A percentile compares a stretch with the other conserved stretches of the same genome.
Evolutionary conservation across 2,888 invertebrate species (phyloP).

Genomic region (Pollenia griseotomentosa): DNA sequence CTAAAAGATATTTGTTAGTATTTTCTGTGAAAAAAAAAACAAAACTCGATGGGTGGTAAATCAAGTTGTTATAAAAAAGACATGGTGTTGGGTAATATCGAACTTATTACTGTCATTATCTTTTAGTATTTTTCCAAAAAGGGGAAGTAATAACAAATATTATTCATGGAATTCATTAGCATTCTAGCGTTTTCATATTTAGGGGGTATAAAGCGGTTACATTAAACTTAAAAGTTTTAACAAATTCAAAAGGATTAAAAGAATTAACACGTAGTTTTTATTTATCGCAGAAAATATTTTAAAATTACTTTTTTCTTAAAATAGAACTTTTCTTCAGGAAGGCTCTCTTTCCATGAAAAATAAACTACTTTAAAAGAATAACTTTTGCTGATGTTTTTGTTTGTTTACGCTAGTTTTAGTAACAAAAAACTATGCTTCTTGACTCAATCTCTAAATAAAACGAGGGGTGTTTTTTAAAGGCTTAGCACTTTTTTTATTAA

Average conservation of each 20-base stretch:
- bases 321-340: no score
- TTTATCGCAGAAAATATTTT: background rate
- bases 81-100: constrained; percentile 51
- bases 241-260: background rate
- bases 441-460: no score
- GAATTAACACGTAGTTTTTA: background rate
- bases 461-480: no score
- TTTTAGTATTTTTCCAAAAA: background rate
- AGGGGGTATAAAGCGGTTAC: background rate
- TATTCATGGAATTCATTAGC: constrained; percentile 51
- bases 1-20: background rate
- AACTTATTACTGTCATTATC: constrained; percentile 53
- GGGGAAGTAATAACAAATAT: background rate
- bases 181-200: constrained; percentile 3
- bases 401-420: no score
- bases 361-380: no score
- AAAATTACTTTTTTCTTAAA: no score
- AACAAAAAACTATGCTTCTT: no score
- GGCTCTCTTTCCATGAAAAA: no score
- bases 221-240: no score
- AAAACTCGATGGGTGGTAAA: constrained; percentile 67
- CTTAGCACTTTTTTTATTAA: no score
- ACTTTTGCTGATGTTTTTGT: no score
- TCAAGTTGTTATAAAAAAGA: constrained; percentile 55
- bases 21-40: background rate